Evolutionary conservation across 2,113 vertebrate species (phyloP).

Genomic region (Carlito syrichta): DNA sequence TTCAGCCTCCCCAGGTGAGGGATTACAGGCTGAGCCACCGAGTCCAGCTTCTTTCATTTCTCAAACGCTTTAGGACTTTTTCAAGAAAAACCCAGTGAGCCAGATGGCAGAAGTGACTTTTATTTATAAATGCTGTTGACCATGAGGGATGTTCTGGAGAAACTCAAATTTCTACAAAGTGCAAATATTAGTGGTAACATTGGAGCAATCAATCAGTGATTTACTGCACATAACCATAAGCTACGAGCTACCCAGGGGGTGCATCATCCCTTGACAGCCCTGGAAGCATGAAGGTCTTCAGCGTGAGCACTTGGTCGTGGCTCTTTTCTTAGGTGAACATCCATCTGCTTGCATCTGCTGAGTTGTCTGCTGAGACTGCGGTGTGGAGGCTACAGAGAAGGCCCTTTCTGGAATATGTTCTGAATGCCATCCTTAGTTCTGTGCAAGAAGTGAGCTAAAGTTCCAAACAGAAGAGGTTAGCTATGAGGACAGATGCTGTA

Average conservation of each 20-base stretch:
- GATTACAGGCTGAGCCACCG: no score
- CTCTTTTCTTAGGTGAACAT: constrained; percentile 55
- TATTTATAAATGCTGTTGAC: constrained; percentile 63
- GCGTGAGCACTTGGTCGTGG: not conserved
- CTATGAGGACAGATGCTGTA: constrained; percentile 88
- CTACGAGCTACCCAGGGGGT: not conserved
- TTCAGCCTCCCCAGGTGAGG: no score
- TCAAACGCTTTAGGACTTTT: no score
- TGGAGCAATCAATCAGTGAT: constrained; percentile 41
- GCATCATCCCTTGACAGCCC: constrained; percentile 70
- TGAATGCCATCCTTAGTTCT: no score
- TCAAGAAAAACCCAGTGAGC: constrained; percentile 41
- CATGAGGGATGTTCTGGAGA: not conserved
- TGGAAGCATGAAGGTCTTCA: constrained; percentile 58
- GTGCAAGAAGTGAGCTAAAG: no score
- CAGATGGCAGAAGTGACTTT: not conserved
- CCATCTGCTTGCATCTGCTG: no score
- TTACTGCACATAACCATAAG: not conserved
- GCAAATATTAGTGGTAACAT: not conserved
- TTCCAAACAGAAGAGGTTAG: no score
- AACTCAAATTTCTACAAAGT: constrained; percentile 19
- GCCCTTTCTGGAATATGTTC: no score
- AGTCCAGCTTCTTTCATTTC: no score
- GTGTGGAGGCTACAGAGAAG: no score
- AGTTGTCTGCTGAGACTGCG: no score